Evolutionary conservation across 1,140 invertebrate species (phyloP), one percentile per base, ranked within the genome.

Genomic region (Leptinotarsa undecemlineata): DNA sequence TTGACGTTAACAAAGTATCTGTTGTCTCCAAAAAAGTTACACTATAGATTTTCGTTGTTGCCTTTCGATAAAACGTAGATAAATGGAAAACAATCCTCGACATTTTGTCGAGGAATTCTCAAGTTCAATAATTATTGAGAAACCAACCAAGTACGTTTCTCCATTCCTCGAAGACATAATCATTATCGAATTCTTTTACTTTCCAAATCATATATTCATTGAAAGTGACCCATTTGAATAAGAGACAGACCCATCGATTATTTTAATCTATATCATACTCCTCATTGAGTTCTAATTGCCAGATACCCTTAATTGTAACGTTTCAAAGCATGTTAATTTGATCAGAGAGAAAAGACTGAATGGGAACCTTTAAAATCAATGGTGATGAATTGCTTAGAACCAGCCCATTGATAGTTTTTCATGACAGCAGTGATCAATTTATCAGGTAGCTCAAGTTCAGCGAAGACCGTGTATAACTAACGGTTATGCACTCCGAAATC

Each of bases 291-390:
- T 64, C 19, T 64, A 64, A 64, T 64, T 64, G 63, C 20, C 63
- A 64, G 63, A 64, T 64, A 20, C 63, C 63, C 63, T 64, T 64
- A 64, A 64, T 64, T 64, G 63, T 64, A 64, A 64, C 63, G 19
- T 64, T 64, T 64, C 63, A 33, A 23, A 64, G 23, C 26, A 64
- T 64, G 63, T 64, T 19, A 64, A 64, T 64, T 57, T 3, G 8
- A 57, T 57, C n/a, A 19, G 5, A 57, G 51, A 15, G 51, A 15
- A 17, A 57, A 57, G 1, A 57, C 15, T 57, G 13, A 57, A 57
- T 57, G n/a, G n/a, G 3, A 8, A 57, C 15, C 1, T 19, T 57
- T 17, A 57, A 57, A 57, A 57, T 19, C 51, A 19, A 57, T 57
- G 51, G n/a, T 17, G 15, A 57, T 19, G 15, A 17, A 57, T 57